Evolutionary conservation across 2,888 invertebrate species (phyloP).

Genomic region (Brachypalpus laphriformis): DNA sequence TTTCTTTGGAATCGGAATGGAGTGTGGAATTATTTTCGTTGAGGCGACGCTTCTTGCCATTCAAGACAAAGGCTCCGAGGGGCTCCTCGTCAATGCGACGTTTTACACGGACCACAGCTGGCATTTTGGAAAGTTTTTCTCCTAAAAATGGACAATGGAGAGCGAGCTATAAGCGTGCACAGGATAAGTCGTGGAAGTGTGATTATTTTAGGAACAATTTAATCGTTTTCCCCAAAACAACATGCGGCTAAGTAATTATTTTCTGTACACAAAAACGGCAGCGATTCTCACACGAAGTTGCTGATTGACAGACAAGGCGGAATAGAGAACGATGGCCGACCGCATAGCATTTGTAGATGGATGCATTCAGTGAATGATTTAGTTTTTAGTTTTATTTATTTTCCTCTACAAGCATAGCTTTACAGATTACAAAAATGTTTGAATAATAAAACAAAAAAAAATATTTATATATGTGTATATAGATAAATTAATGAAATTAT

Average conservation of each 20-base stretch:
- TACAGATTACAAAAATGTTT: no score
- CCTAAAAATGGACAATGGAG: not conserved
- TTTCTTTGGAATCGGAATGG: conserved; percentile 33
- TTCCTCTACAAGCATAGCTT: no score
- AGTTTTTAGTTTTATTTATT: no score
- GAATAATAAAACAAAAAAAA: no score
- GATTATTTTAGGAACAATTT: conserved; percentile 8
- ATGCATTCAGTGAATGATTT: not conserved
- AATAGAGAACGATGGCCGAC: not conserved
- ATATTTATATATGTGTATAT: no score
- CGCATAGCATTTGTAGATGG: not conserved
- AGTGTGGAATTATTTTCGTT: conserved; percentile 78
- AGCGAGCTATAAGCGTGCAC: not conserved
- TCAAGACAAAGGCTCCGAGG: conserved; percentile 87
- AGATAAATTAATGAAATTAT: no score
- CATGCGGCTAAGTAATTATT: conserved; percentile 37
- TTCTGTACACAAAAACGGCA: conserved; percentile 55
- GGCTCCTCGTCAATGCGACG: conserved; percentile 89
- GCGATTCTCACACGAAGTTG: conserved; percentile 7
- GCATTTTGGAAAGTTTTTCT: conserved; percentile 76
- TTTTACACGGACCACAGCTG: conserved; percentile 88
- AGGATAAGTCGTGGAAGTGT: not conserved
- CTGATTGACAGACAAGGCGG: conserved; percentile 15
- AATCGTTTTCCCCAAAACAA: not conserved
- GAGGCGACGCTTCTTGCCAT: conserved; percentile 88